These are phyloP conservation scores for Trichopria drosophilae DNA, from an alignment of 2,888 invertebrate genomes.

Conservation along the genomic window DNA sequence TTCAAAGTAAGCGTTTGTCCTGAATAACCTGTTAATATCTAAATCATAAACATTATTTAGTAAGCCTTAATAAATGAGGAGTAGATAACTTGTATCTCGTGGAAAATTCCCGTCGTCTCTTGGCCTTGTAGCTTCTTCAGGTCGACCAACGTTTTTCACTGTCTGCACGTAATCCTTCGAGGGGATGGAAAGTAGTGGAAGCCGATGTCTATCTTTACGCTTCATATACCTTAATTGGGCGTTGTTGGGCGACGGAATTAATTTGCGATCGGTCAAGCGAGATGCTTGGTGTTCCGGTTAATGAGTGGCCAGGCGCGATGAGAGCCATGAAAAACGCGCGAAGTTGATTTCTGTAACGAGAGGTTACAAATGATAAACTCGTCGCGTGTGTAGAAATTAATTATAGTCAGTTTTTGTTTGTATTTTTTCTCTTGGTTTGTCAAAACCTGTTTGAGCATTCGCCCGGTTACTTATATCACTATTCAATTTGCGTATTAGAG, in stretches of 20 bases:
- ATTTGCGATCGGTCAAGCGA: conserved; percentile 48
- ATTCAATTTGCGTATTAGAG: too few relatives aligned
- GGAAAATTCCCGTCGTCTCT: conserved; percentile 14
- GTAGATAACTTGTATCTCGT: conserved; percentile 18
- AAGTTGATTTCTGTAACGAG: too few relatives aligned
- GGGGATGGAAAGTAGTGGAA: too few relatives aligned
- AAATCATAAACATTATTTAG: too few relatives aligned
- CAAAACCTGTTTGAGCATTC: too few relatives aligned
- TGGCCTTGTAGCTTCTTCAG: conserved; percentile 15
- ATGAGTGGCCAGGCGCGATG: conserved; percentile 37
- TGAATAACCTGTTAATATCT: too few relatives aligned
- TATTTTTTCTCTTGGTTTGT: conserved; percentile 1
- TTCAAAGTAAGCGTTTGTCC: too few relatives aligned
- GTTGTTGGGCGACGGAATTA: conserved; percentile 49
- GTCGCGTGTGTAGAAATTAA: too few relatives aligned
- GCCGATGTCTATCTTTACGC: conserved; percentile 49
- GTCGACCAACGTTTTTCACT: conserved; percentile 1
- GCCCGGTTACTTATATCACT: too few relatives aligned
- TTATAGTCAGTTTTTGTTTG: too few relatives aligned
- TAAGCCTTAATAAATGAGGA: conserved; percentile 11
- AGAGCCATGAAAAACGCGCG: too few relatives aligned
- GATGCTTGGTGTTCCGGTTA: conserved; percentile 26
- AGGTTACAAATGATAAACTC: too few relatives aligned
- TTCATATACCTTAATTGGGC: conserved; percentile 54
- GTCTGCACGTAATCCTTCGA: conserved; percentile 26